phyloP scores from a whole-genome alignment of 2,113 vertebrate species.

The Acanthochromis polyacanthus region DNA sequence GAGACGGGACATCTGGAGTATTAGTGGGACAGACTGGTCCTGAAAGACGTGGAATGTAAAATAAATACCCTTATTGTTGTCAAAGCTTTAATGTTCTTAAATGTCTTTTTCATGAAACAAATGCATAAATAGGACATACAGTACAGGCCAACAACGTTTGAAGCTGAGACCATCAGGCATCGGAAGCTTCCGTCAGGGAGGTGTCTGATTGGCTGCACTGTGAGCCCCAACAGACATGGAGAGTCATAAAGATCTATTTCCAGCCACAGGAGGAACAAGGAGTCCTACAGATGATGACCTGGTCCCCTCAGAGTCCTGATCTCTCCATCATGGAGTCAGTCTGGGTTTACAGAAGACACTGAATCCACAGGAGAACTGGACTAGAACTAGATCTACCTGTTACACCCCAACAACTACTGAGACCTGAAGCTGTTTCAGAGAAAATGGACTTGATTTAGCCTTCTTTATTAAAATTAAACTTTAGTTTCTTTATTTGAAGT shows the following conservation, averaged over 20 bases:
- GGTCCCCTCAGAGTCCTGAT: neutral
- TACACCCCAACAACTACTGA: neutral
- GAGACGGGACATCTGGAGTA: neutral
- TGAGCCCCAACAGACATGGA: neutral
- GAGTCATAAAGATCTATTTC: neutral
- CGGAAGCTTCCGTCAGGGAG: no score
- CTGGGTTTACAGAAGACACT: slow-evolving; percentile 2
- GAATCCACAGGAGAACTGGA: neutral
- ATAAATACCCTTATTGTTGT: neutral
- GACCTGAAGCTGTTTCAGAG: no score
- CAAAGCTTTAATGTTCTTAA: neutral
- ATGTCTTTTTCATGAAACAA: neutral
- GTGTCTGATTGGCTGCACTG: no score
- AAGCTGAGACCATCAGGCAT: no score
- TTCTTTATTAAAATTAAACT: no score
- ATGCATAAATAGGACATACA: no score
- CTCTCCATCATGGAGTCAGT: slow-evolving; percentile 12
- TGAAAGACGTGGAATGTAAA: neutral
- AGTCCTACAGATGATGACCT: no score
- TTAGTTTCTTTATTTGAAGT: no score
- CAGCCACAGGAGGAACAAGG: no score
- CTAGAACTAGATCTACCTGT: neutral
- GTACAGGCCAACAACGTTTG: no score
- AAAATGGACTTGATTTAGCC: no score
- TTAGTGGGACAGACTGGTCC: neutral